Evolutionary conservation across 2,888 invertebrate genomes (phyloP).

Genomic region (Cantharis rustica): DNA sequence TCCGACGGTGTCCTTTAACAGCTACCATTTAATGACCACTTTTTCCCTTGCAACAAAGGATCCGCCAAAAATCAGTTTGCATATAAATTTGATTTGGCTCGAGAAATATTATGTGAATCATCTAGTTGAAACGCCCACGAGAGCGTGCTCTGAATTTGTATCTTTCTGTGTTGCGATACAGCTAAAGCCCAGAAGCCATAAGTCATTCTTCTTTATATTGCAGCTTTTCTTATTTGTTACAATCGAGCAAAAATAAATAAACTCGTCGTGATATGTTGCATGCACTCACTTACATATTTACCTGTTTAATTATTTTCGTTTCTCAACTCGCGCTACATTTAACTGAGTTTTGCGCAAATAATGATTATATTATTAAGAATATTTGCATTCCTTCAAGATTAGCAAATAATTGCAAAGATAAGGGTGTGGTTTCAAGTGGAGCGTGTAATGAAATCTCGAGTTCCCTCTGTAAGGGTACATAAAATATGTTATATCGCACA

Average conservation of each 20-base stretch:
- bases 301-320: neutral
- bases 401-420: neutral
- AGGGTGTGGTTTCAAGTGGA: constrained; percentile 1
- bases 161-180: constrained; percentile 6
- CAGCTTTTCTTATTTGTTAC: constrained; percentile 11
- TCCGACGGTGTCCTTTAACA: constrained; percentile 42
- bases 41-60: neutral
- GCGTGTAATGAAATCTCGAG: constrained; percentile 1
- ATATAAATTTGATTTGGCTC: constrained; percentile 14
- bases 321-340: neutral
- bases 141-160: constrained; percentile 23
- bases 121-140: constrained; percentile 2
- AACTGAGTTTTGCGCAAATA: neutral
- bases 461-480: constrained; percentile 1
- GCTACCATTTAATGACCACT: constrained; percentile 25
- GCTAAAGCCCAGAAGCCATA: constrained; percentile 15
- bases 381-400: neutral
- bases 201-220: constrained; percentile 19
- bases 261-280: neutral
- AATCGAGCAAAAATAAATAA: neutral
- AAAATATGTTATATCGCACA: neutral
- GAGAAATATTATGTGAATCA: constrained; percentile 17
- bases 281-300: neutral
- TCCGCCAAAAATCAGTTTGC: constrained; percentile 6
- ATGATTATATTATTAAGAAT: neutral